A percentile compares a stretch with the other conserved stretches of the same genome.
phyloP scores from a whole-genome alignment of 2,888 invertebrate species.

The Ormyrus rosae region DNA sequence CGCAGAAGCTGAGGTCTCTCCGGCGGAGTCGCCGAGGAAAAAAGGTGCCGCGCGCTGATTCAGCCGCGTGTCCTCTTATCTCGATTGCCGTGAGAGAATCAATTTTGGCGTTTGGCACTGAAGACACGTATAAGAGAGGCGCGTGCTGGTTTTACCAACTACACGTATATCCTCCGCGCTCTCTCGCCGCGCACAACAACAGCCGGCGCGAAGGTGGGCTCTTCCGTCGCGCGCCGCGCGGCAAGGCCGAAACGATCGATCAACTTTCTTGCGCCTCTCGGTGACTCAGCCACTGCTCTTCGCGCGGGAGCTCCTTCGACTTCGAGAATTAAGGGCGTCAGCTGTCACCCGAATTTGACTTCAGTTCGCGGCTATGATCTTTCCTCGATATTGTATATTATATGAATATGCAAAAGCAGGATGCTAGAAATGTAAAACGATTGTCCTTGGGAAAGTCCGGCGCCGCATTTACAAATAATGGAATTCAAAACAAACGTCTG shows the following conservation, averaged over 20 bases:
- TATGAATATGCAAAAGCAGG: too few species aligned
- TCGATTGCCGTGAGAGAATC: conserved; percentile 29
- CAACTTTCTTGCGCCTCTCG: conserved; percentile 34
- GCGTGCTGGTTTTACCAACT: conserved; percentile 29
- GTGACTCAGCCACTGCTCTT: neutral
- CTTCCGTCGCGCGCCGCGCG: conserved; percentile 18
- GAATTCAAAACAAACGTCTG: too few species aligned
- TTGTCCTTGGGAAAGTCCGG: too few species aligned
- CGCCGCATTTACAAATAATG: too few species aligned
- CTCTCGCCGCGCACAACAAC: conserved; percentile 7
- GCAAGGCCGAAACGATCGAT: conserved; percentile 45
- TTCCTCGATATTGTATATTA: too few species aligned
- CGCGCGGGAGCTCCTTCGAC: too few species aligned
- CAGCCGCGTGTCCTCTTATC: conserved; percentile 20
- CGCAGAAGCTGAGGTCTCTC: too few species aligned
- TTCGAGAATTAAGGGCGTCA: too few species aligned
- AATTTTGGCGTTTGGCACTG: conserved; percentile 37
- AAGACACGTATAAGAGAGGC: conserved; percentile 7
- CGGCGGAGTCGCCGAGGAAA: too few species aligned
- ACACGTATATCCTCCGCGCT: neutral
- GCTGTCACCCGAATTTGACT: too few species aligned
- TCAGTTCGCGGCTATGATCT: too few species aligned
- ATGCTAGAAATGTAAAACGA: too few species aligned
- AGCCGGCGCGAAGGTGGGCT: conserved; percentile 6
- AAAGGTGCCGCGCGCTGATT: neutral